Base-by-base conservation (phyloP, 2,113 vertebrate genomes). In the Geothlypis trichas region DNA sequence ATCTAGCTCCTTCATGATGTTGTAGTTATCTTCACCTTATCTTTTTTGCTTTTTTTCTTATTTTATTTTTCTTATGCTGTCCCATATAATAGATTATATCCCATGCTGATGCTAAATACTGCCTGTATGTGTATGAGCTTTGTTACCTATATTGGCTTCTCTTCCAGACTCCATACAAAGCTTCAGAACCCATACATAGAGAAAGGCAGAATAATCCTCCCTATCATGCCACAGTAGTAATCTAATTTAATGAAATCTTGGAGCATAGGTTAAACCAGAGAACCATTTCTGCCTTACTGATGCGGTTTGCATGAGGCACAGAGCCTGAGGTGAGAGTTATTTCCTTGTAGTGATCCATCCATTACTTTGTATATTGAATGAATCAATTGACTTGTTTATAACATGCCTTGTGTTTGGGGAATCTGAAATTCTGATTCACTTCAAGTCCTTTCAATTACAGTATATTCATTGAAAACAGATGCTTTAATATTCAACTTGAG, bases 391-490 rank as follows among this genome's bases (percentile, higher is more conserved):
- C 67, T 97, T 97, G 76, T 96, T 97, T 97, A 96, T 58, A 75
- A 69, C 85, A 96, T 87, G 55, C 84, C 84, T 97, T 94, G 93
- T 92, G 84, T 97, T 95, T 94, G 95, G 84, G 94, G 89, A 97
- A 97, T 97, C 94, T 8, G 17, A 93, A 91, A 85, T 97, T 96
- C 82, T 94, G 95, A 97, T 97, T 97, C 90, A 96, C 89, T 97
- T 97, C 87, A 95, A 97, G 87, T 87, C 87, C 86, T 96, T 97
- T 97, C 96, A 98, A 97, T 98, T 98, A 97, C 59, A 89, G 18
- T 28, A 49, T 94, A 96, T 96, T 98, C 82, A 77, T 96, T 97
- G 94, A 95, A 97, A 97, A 97, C 91, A 98, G 95, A 97, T 97
- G 95, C 78, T 97, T 98, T 95, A 97, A 97, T 98, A 97, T 95